phyloP scores from a whole-genome alignment of 2,797 vertebrate species.

The Kryptopterus vitreolus region DNA sequence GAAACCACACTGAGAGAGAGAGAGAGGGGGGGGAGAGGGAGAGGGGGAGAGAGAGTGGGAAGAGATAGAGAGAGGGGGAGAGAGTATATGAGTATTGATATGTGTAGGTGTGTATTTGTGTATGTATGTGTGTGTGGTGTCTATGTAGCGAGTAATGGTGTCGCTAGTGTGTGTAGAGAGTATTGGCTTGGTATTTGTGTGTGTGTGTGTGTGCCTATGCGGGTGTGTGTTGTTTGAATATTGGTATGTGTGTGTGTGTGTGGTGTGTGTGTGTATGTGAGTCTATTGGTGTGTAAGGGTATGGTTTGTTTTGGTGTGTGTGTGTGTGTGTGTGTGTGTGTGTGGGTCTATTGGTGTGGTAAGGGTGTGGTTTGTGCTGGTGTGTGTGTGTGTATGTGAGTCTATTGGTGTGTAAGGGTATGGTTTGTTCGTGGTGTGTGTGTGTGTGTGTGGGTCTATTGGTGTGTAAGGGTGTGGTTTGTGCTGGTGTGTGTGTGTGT shows the following conservation, averaged over 20 bases:
- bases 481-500: no score
- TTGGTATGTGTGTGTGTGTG: neutral
- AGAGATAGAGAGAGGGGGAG: neutral
- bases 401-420: no score
- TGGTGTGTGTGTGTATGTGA: neutral
- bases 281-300: neutral
- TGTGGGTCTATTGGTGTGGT: no score
- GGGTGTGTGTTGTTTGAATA: neutral
- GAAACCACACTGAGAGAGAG: conserved; percentile 24
- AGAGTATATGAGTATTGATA: no score
- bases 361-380: no score
- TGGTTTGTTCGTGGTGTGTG: no score
- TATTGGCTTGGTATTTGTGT: neutral
- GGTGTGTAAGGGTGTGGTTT: no score
- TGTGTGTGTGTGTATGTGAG: no score
- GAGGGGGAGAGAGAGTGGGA: neutral
- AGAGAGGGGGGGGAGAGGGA: no score
- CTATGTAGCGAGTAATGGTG: neutral
- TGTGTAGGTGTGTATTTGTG: neutral
- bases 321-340: neutral
- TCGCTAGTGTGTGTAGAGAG: no score
- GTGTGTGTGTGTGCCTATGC: neutral
- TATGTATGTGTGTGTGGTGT: no score
- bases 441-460: no score
- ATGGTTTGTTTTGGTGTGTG: neutral